phyloP scores from a whole-genome alignment of 2,888 invertebrate genomes.

The Caenorhabditis panamensis region DNA sequence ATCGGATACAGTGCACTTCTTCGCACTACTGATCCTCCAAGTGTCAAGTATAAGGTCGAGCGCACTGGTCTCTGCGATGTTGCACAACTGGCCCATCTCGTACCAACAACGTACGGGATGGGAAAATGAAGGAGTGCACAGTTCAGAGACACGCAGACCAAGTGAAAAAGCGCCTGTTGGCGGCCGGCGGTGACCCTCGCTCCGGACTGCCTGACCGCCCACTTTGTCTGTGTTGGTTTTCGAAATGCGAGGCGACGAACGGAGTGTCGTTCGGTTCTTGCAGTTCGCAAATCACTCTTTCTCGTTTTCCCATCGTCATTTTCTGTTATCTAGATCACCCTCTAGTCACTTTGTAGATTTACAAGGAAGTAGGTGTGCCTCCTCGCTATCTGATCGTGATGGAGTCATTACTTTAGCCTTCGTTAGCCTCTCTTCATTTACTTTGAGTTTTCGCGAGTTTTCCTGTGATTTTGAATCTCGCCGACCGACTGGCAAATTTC shows the following conservation, averaged over 20 bases:
- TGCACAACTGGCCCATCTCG: constrained; percentile 40
- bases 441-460: background rate
- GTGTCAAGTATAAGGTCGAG: too few relatives aligned
- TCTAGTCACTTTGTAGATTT: background rate
- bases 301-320: background rate
- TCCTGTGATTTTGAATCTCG: background rate
- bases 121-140: background rate
- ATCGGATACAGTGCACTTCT: too few relatives aligned
- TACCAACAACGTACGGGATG: background rate
- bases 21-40: too few relatives aligned
- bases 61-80: constrained; percentile 25
- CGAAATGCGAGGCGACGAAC: constrained; percentile 8
- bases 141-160: constrained; percentile 9
- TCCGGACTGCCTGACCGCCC: background rate
- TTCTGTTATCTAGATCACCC: background rate
- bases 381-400: constrained; percentile 6
- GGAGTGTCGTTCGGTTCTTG: background rate
- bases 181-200: constrained; percentile 14
- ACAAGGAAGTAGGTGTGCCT: background rate
- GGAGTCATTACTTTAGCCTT: background rate
- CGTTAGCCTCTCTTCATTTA: background rate
- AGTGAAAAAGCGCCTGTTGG: constrained; percentile 41
- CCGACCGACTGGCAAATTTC: background rate
- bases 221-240: constrained; percentile 28
- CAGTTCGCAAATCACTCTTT: background rate